Evolutionary conservation across 2,113 vertebrate genomes (phyloP), one percentile per base, ranked within the genome.

Genomic region (Andinoacara biseriatus): DNA sequence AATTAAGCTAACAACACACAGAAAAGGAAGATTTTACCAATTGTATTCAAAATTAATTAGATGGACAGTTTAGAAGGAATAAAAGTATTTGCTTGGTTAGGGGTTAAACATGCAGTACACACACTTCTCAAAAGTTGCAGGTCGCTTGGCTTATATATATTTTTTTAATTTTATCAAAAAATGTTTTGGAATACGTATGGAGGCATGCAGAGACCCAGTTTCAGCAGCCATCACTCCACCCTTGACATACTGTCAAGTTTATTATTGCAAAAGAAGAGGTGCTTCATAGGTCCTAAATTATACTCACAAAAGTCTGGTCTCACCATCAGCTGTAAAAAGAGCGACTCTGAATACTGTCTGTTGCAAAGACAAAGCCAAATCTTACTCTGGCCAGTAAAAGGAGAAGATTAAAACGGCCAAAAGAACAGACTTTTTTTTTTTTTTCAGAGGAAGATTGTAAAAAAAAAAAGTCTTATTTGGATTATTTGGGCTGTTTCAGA

Each of bases 361-460:
- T 26, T 67, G 22, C 40, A 67, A 67, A 67, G 63, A 67, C 38
- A 67, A 67, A 67, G 63, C 46, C 22, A 46, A 46, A 46, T 46
- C 63, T 24, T 11, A 67, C 40, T 4, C 63, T 67, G 22, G 63
- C 22, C 22, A 46, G 40, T 26, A 13, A 67, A 67, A 46, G 40
- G 63, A 67, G 40, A 67, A 67, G 40, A 43, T 43, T 43, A 43
- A 43, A 43, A 43, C 10, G 10, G 22, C 63, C 26, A 46, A 67
- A 22, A 46, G 38, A 67, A 46, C 24, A 67, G 5, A 18, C 63
- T 46, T 67, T 67, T 65, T 18, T 52, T 52, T 26, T 52, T 54
- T 67, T 49, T 29, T 46, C 40, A 67, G 9, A 26, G 26, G 63
- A 49, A 67, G 22, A 18, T 18, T 46, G 22, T 22, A 7, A 0